Conservation (phyloP, 2,797 vertebrate genomes). For the Phataginus tetradactyla region DNA sequence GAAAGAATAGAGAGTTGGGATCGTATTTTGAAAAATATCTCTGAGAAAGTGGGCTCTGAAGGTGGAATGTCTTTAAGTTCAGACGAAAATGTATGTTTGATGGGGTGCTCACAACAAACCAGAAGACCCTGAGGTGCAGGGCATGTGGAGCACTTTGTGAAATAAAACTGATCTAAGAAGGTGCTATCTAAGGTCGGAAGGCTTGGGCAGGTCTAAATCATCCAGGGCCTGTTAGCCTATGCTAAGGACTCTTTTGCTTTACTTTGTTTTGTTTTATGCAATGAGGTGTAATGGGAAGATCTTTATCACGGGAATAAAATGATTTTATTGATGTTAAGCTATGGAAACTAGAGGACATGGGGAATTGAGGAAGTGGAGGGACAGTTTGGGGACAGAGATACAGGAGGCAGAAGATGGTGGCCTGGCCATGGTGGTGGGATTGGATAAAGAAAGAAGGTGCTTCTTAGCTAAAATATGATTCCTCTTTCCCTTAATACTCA, state of each 20-base stretch:
- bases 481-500: neutral
- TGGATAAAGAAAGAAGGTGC: neutral
- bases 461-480: neutral
- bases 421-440: neutral
- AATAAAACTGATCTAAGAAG: neutral
- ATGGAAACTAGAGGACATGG: neutral
- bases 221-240: neutral
- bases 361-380: neutral
- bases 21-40: neutral
- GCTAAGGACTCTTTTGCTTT: neutral
- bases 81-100: neutral
- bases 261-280: neutral
- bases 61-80: neutral
- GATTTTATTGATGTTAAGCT: neutral
- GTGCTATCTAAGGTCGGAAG: neutral
- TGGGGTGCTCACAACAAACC: neutral
- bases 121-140: neutral
- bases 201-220: neutral
- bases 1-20: neutral
- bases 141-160: neutral
- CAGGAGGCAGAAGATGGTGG: neutral
- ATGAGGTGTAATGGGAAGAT: neutral
- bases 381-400: neutral
- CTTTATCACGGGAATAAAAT: neutral
- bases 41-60: neutral